Base-by-base conservation (phyloP, 2,113 vertebrate species). In the Malurus elegans region DNA sequence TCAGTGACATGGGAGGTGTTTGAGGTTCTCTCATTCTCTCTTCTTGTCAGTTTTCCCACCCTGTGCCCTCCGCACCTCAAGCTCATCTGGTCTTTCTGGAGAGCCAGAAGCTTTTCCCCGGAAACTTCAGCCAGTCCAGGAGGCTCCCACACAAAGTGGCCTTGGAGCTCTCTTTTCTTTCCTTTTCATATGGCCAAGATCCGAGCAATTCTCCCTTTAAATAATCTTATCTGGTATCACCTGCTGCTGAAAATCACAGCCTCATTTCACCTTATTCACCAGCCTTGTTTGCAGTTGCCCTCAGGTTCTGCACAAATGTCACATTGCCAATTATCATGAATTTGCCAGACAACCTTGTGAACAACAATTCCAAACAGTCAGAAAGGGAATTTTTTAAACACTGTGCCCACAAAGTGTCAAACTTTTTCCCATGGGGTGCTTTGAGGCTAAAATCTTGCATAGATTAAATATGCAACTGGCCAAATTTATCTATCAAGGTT, bases 341-440 rank as follows among this genome's bases (percentile, higher is more conserved):
- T 78, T 64, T 0, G 0, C 14, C 82, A 86, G 25, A 65, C 19
- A 45, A 4, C 4, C 14, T 58, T 36, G 12, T 20, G 60, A 92
- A 19, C 0, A 0, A 38, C 18, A 40, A 50, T 62, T 80, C 51
- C 24, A 57, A 51, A 67, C 2, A 66, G 34, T 70, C 15, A 47
- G 47, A 51, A 79, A 56, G 23, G 67, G 9, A 57, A 71, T 28
- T 44, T 71, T 24, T 71, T 51, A 51, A 5, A n/a, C 18, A 36
- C 8, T 16, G 6, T 3, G 3, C 25, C 82, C 71, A 23, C 4
- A 75, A 24, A 2, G 0, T 64, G 28, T 45, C 13, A 14, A 28
- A 56, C 4, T 69, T 21, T 82, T 90, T 71, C 36, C 40, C 19
- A 16, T 53, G 14, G 38, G 21, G 25, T 79, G 15, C 6, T 56